Evolutionary conservation across 2,113 vertebrate genomes (phyloP), one percentile per base, ranked within the genome.

Genomic region (Coreoperca whiteheadi): DNA sequence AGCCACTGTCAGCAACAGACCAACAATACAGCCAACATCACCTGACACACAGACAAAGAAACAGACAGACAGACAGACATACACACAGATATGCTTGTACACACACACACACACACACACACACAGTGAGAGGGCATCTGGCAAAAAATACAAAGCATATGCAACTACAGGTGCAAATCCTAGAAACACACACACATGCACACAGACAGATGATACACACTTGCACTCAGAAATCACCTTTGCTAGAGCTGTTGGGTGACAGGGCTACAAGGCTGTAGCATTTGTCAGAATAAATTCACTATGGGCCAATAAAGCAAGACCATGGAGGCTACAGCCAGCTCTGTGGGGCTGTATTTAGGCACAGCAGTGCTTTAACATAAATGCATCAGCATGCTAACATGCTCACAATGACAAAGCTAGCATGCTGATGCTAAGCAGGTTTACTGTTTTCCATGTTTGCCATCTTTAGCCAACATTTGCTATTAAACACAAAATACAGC

Each of bases 1-100:
- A 93, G 91, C 88, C 89, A 92, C 72, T 90, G 93, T 94, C 92
- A 92, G 51, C 81, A 82, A 56, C 54, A 87, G 68, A 85, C 59
- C 78, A 61, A 83, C 66, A 77, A 85, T 61, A 67, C 65, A 79
- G 46, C n/a, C 15, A 83, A 90, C 57, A 88, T 84, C 87, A 90
- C 65, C 88, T 84, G 91, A 86, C 89, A 92, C 71, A 74, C 39
- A 11, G 30, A 83, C 71, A 87, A 50, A 70, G 39, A 74, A n/a
- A 73, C 21, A 77, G 8, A 65, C 72, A 67, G 37, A 73, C 66
- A 63, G 63, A 65, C 48, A 18, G 74, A 78, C 61, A 64, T 67
- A 53, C 28, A 21, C 74, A 78, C 56, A 74, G 30, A 81, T 12
- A 50, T 21, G 25, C 18, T 79, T 12, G 32, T 23, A 18, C 18